phyloP scores from a whole-genome alignment of 1,140 invertebrate genomes.

The Drosophila watanabei region DNA sequence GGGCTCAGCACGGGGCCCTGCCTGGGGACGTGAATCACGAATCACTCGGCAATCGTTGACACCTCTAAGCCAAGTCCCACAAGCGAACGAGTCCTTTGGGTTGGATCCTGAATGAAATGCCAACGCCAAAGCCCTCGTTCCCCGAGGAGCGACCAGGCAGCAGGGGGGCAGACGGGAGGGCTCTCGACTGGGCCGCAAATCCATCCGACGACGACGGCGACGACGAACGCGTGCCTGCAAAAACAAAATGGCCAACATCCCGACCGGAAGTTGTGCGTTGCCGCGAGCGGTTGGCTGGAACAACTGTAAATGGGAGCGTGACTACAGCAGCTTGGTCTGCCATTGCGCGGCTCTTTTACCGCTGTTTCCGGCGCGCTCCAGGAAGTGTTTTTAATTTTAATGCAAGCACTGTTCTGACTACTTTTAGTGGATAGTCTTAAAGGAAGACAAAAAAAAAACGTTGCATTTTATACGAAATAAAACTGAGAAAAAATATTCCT shows the following conservation, averaged over 20 bases:
- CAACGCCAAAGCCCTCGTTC: constrained; percentile 47
- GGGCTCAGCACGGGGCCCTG: constrained; percentile 21
- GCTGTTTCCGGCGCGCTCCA: constrained; percentile 63
- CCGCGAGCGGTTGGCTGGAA: constrained; percentile 43
- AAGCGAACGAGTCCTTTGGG: constrained; percentile 36
- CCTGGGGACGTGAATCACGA: constrained; percentile 53
- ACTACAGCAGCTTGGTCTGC: constrained; percentile 32
- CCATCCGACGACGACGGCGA: constrained; percentile 34
- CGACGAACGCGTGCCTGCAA: constrained; percentile 53
- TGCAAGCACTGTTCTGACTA: constrained; percentile 55
- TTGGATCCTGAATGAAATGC: constrained; percentile 31
- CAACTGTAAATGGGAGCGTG: constrained; percentile 48
- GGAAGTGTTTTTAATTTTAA: constrained; percentile 82
- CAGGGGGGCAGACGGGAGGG: neutral
- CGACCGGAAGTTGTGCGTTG: constrained; percentile 66
- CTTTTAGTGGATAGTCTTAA: constrained; percentile 11
- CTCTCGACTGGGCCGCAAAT: constrained; percentile 51
- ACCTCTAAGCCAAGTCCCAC: constrained; percentile 70
- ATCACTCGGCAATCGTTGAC: constrained; percentile 71
- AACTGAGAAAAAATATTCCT: neutral
- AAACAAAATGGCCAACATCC: constrained; percentile 79
- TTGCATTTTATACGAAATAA: neutral
- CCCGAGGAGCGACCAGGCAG: constrained; percentile 33
- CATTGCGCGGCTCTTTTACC: constrained; percentile 66
- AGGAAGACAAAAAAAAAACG: neutral